phyloP scores from a whole-genome alignment of 2,797 vertebrate species.

The Heteromormyrus szaboi region DNA sequence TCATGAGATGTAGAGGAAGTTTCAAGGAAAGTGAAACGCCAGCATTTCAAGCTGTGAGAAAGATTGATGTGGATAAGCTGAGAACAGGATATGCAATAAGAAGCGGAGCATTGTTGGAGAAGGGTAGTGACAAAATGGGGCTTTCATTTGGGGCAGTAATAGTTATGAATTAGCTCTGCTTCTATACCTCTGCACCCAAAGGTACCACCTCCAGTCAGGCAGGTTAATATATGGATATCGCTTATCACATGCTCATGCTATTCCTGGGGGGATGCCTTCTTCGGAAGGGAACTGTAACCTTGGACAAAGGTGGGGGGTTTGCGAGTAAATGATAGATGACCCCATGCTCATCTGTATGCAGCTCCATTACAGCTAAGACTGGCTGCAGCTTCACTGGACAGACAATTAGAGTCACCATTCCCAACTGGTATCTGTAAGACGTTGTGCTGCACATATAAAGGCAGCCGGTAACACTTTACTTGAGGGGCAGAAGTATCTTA shows the following conservation, averaged over 20 bases:
- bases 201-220: neutral
- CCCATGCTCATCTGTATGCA: neutral
- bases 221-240: neutral
- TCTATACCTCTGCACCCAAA: neutral
- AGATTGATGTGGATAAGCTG: neutral
- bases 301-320: neutral
- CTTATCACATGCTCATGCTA: neutral
- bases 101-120: neutral
- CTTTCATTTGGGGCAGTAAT: neutral
- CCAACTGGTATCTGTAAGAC: neutral
- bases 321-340: neutral
- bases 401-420: neutral
- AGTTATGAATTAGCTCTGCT: neutral
- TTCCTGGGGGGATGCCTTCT: slow-evolving; percentile 20
- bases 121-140: neutral
- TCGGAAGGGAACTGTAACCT: neutral
- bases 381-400: neutral
- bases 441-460: neutral
- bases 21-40: neutral
- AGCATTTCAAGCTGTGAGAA: neutral
- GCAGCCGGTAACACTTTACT: neutral
- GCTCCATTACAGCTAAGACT: neutral
- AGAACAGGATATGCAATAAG: neutral
- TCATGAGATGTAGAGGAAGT: neutral
- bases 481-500: neutral